These are phyloP conservation scores for Dusona sp. DNA, from an alignment of 2,888 invertebrate species.

Conservation along the genomic window DNA sequence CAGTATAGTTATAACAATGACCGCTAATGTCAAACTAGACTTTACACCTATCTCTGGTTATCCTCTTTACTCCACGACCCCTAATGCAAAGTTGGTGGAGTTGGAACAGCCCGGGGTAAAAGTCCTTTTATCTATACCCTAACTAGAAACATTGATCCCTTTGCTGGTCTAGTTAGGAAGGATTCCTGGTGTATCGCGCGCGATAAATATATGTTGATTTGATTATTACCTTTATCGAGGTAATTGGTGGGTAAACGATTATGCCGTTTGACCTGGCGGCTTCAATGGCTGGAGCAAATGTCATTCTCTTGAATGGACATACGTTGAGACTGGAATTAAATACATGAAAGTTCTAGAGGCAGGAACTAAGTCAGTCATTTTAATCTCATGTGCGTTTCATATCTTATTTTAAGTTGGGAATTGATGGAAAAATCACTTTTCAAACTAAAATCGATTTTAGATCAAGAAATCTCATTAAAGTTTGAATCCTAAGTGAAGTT, in stretches of 20 bases:
- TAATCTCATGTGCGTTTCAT: neutral
- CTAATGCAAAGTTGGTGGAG: slow-evolving; percentile 50
- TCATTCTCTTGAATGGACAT: neutral
- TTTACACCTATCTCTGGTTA: slow-evolving; percentile 51
- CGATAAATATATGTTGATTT: slow-evolving; percentile 77
- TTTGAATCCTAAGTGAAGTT: neutral
- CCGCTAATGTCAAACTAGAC: slow-evolving; percentile 32
- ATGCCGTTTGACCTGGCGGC: slow-evolving; percentile 21
- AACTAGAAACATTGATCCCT: slow-evolving; percentile 23
- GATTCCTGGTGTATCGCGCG: slow-evolving; percentile 27
- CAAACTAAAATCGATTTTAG: neutral
- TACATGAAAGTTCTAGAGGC: neutral
- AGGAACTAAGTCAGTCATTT: neutral
- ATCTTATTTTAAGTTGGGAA: neutral
- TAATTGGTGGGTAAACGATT: slow-evolving; percentile 69
- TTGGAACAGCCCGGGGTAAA: slow-evolving; percentile 24
- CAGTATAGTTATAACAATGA: slow-evolving; percentile 19
- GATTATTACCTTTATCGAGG: slow-evolving; percentile 76
- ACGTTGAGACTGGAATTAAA: too few species aligned
- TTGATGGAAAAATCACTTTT: neutral
- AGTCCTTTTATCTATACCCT: slow-evolving; percentile 29
- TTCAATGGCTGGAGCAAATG: neutral
- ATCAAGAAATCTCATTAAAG: neutral
- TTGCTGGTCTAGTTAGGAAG: neutral
- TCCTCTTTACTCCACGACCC: slow-evolving; percentile 31